Conservation (phyloP, 2,888 invertebrate genomes). For the Amitus sp. region DNA sequence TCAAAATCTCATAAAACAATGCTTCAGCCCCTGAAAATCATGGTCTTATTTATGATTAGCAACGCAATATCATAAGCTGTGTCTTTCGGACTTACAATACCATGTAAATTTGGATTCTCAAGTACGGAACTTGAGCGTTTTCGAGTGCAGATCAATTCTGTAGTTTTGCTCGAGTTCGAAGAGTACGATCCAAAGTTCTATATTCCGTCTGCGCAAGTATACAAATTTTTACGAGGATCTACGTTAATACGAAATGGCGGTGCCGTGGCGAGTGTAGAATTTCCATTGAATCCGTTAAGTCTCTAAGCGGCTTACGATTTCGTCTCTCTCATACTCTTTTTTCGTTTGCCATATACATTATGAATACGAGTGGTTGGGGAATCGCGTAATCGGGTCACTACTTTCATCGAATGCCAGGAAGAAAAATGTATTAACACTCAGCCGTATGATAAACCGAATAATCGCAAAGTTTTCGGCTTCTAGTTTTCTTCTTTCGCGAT, state of each 20-base stretch:
- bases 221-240: conserved; percentile 27
- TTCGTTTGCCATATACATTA: conserved; percentile 2
- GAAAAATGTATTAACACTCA: conserved; percentile 1
- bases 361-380: neutral
- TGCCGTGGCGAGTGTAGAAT: conserved; percentile 52
- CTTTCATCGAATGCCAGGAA: neutral
- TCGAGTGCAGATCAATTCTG: neutral
- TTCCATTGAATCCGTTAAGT: conserved; percentile 61
- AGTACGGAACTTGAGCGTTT: neutral
- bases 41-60: no score
- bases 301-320: conserved; percentile 62
- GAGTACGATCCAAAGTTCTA: conserved; percentile 7
- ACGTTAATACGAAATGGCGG: conserved; percentile 31
- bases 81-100: no score
- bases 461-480: neutral
- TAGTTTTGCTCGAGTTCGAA: conserved; percentile 8
- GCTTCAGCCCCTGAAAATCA: no score
- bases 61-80: no score
- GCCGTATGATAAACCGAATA: neutral
- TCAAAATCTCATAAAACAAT: no score
- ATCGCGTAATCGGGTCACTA: conserved; percentile 7
- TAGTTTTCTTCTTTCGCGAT: neutral
- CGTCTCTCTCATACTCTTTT: conserved; percentile 35
- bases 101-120: no score
- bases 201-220: conserved; percentile 26